phyloP scores from a whole-genome alignment of 2,113 vertebrate genomes.

The Hyperoodon ampullatus region DNA sequence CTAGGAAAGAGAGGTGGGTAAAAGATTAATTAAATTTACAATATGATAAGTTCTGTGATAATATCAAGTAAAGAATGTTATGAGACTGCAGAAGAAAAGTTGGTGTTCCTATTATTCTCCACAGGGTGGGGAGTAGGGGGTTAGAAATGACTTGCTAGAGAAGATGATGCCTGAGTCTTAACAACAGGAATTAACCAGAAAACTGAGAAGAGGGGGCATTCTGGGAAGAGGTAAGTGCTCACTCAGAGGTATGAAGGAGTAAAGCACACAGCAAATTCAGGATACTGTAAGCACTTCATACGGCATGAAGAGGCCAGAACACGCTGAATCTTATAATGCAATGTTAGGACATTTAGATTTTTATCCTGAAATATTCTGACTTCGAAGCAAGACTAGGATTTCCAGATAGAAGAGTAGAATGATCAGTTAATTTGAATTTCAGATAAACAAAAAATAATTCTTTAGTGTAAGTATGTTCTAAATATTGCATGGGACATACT shows the following conservation, averaged over 20 bases:
- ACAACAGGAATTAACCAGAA: background rate
- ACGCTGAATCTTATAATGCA: background rate
- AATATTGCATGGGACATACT: background rate
- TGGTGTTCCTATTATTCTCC: background rate
- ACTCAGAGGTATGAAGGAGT: background rate
- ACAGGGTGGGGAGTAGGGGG: background rate
- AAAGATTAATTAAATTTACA: slow-evolving; percentile 22
- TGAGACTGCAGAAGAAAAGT: background rate
- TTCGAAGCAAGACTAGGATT: slow-evolving; percentile 26
- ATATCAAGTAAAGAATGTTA: slow-evolving; percentile 20
- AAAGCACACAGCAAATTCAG: background rate
- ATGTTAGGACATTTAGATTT: background rate
- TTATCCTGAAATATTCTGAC: slow-evolving; percentile 21
- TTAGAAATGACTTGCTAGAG: slow-evolving; percentile 13
- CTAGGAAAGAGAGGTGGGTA: background rate
- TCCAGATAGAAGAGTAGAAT: background rate
- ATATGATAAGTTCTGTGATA: background rate
- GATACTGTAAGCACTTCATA: background rate
- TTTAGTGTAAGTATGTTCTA: slow-evolving; percentile 9
- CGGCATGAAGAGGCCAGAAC: background rate
- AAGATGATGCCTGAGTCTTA: background rate
- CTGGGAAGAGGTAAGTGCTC: background rate
- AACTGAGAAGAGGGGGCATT: background rate
- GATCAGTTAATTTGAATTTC: slow-evolving; percentile 37
- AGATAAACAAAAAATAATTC: slow-evolving; percentile 21